Base-by-base conservation (phyloP, 2,888 invertebrate genomes). In the Caenorhabditis auriculariae region DNA sequence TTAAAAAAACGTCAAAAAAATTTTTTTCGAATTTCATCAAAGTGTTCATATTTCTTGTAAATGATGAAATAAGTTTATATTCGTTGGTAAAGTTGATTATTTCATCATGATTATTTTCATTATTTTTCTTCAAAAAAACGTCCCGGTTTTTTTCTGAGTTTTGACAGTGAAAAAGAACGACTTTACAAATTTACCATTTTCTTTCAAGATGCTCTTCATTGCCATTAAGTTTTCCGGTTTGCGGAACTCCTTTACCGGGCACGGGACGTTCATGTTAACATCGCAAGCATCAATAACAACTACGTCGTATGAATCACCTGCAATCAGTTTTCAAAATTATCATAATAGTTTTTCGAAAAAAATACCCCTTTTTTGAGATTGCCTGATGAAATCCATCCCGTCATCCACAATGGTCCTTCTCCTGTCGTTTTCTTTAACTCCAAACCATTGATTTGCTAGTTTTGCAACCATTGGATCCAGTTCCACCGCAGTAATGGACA, bases 251-350 rank as follows among this genome's bases (percentile, higher is more conserved):
- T 56, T 44, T 2, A 65, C 62, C 7, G 78, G 78, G 29, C 78
- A 78, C 15, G 77, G 74, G 17, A 72, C 42, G n/a, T 38, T 27
- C 17, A 47, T 49, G 29, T 63, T 64, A 7, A 50, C 51, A 38
- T 76, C 71, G 50, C 78, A 78, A 12, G 77, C 78, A 57, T 78
- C 78, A 15, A 78, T 26, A 17, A 76, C 58, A 23, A 78, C 47
- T 6, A 72, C 74, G 42, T 77, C 72, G 54, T 65, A 70, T 23
- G 47, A 61, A 4, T 62, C 39, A 6, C 62, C 76, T 69, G 43
- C 41, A 52, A 37, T n/a, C 15, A n/a, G 6, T 24, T 9, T 24
- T 54, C n/a, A 27, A 42, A 12, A 42, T 6, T 50, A 39, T 12
- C 19, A 47, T 5, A 21, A 41, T 3, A 54, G n/a, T 1, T 43